Base-by-base conservation (phyloP, 1,140 invertebrate species). In the Meloidogyne hapla region DNA sequence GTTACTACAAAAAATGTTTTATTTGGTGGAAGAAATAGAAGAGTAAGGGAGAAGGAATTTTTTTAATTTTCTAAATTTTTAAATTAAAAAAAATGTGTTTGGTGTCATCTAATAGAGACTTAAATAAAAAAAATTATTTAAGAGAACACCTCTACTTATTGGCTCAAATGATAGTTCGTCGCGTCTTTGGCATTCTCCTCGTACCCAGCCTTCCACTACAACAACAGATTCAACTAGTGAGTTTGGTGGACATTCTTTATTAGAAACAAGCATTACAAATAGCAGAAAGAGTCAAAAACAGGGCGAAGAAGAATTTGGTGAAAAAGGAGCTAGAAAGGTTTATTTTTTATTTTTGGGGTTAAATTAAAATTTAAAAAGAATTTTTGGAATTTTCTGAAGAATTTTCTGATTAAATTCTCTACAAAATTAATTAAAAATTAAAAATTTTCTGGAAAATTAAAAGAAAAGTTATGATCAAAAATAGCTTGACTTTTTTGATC, bases 231-330 rank as follows among this genome's bases (percentile, higher is more conserved):
- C 38, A 66, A 61, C 10, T 25, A 75, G 23, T 62, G 38, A 42
- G 25, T 75, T 25, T 23, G 56, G 73, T 18, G 33, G 38, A 18
- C 62, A 61, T 66, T 65, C 28, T 33, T 21, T 66, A 75, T 15
- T 75, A 25, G 62, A 66, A 33, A 66, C 18, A 8, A 56, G 48
- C 48, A 56, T 56, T n/a, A 56, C 48, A 15, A 67, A 33, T 13
- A 64, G 71, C 21, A 23, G 56, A 73, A 15, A 73, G 15, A 63
- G 71, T 40, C 26, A 33, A 33, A 38, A 33, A 69, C 25, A 28
- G n/a, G 18, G 10, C 23, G 12, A 63, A 21, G n/a, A 63, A 2
- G 71, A 48, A 28, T 23, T 45, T 6, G 15, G 38, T 33, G 42
- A 33, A 62, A 33, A 23, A 73, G 56, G 21, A 26, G 71, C 21